Evolutionary conservation across 2,888 invertebrate species (phyloP).

Genomic region (Baccha elongata): DNA sequence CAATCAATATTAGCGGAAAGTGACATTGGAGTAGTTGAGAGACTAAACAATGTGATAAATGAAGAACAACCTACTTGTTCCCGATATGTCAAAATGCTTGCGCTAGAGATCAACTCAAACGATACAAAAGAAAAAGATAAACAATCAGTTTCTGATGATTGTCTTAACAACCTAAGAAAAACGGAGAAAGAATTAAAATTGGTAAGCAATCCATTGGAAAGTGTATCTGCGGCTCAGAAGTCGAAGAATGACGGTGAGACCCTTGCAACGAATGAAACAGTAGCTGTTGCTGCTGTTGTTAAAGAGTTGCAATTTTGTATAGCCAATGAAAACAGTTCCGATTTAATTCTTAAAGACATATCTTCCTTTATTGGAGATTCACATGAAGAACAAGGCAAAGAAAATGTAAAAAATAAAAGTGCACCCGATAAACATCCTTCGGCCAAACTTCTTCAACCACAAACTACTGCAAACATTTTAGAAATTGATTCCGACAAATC

Average conservation of each 20-base stretch:
- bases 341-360: conserved; percentile 41
- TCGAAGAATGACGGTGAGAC: neutral
- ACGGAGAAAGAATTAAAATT: too few relatives aligned
- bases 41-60: conserved; percentile 12
- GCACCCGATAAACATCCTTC: neutral
- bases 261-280: neutral
- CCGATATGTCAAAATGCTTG: neutral
- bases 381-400: neutral
- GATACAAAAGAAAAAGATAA: neutral
- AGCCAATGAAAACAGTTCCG: neutral
- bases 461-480: too few relatives aligned
- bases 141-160: too few relatives aligned
- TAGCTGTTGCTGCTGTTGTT: neutral
- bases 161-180: too few relatives aligned
- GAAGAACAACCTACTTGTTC: conserved; percentile 47
- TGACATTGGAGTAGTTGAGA: conserved; percentile 4
- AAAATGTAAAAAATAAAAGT: neutral
- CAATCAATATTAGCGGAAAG: neutral
- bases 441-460: too few relatives aligned
- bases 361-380: conserved; percentile 36
- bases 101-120: neutral
- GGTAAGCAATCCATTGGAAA: too few relatives aligned
- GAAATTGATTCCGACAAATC: too few relatives aligned
- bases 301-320: neutral
- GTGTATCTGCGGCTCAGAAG: neutral